A percentile compares a stretch with the other conserved stretches of the same genome.
Evolutionary conservation across 2,113 vertebrate genomes (phyloP).

Genomic region (Struthidea cinerea): DNA sequence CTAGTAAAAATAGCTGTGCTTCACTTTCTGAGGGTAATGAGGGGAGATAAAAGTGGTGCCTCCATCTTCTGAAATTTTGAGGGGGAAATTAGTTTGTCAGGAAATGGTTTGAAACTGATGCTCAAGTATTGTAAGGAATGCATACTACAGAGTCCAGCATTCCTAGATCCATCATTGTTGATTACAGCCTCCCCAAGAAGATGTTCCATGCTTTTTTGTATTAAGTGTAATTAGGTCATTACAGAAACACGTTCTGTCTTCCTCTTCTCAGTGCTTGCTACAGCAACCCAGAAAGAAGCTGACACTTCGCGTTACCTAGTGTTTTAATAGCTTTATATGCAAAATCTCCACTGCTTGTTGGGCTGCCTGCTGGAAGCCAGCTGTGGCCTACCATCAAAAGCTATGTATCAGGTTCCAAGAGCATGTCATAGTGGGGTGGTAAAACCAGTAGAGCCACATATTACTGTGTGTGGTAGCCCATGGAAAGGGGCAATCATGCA

Average conservation of each 20-base stretch:
- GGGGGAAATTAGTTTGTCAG: background rate
- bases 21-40: background rate
- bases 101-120: background rate
- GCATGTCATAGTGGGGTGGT: background rate
- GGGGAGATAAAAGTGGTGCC: background rate
- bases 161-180: background rate
- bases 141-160: background rate
- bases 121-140: background rate
- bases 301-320: background rate
- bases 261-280: background rate
- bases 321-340: background rate
- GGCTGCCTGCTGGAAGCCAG: background rate
- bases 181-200: background rate
- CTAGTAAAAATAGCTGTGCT: slow-evolving; percentile 10
- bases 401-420: background rate
- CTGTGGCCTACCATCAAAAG: background rate
- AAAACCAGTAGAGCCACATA: background rate
- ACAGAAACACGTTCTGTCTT: background rate
- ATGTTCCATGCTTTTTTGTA: background rate
- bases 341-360: background rate
- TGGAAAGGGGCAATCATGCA: background rate
- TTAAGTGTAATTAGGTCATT: background rate
- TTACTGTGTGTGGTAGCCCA: background rate
- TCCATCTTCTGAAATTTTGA: slow-evolving; percentile 5
- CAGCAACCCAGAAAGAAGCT: background rate